Conservation (phyloP, 2,888 invertebrate species). For the Temnothorax rugatulus region DNA sequence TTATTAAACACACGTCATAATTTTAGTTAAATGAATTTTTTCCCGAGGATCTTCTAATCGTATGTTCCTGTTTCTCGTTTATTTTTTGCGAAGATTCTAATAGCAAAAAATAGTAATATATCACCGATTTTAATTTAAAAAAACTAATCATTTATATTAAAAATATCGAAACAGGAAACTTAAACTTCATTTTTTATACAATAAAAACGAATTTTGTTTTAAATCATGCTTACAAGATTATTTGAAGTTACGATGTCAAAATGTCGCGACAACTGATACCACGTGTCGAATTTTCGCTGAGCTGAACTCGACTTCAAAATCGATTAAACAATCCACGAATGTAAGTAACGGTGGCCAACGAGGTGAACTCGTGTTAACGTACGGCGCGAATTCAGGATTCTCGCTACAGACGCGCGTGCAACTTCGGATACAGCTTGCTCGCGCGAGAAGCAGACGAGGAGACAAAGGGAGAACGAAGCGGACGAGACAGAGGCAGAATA, state of each 20-base stretch:
- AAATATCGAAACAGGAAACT: not conserved
- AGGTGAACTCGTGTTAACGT: conserved; percentile 6
- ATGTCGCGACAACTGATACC: not conserved
- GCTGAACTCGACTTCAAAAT: not conserved
- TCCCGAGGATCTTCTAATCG: not conserved
- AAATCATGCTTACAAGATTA: not conserved
- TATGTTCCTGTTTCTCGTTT: not conserved
- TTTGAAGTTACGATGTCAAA: not conserved
- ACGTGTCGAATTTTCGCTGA: not conserved
- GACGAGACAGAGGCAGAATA: conserved; percentile 26
- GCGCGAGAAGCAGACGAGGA: conserved; percentile 41
- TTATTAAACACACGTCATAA: not conserved
- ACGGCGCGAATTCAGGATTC: conserved; percentile 32
- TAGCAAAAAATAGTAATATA: not conserved
- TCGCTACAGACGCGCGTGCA: not conserved
- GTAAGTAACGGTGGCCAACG: not conserved
- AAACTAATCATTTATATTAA: not conserved
- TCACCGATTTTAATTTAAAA: not conserved
- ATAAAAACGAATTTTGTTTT: not conserved
- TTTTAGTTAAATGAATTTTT: not conserved
- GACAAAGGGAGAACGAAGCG: conserved; percentile 38
- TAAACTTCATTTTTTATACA: not conserved
- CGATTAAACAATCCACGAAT: not conserved
- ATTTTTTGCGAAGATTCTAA: not conserved
- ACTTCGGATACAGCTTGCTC: conserved; percentile 23